Evolutionary conservation across 2,888 invertebrate genomes (phyloP).

Genomic region (Hyppa rectilinea): DNA sequence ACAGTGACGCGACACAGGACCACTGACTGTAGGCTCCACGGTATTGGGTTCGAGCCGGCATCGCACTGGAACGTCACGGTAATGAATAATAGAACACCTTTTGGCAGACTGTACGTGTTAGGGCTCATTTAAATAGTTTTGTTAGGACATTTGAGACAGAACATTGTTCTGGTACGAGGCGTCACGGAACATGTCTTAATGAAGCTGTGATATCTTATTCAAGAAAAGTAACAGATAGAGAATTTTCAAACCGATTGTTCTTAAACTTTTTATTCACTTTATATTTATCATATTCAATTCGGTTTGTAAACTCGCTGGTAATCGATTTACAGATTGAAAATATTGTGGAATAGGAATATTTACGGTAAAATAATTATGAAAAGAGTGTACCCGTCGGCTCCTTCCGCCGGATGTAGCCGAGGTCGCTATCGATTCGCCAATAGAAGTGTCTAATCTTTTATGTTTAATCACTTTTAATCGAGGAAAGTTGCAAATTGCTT

Average conservation of each 20-base stretch:
- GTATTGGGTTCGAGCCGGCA: constrained; percentile 15
- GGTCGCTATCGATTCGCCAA: constrained; percentile 28
- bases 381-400: constrained; percentile 23
- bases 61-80: not conserved
- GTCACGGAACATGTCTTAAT: no score
- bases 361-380: constrained; percentile 46
- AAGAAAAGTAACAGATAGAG: not conserved
- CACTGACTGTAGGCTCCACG: not conserved
- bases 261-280: not conserved
- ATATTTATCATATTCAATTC: constrained; percentile 4
- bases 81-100: constrained; percentile 27
- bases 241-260: not conserved
- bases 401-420: constrained; percentile 48
- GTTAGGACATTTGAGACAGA: not conserved
- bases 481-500: not conserved
- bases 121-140: constrained; percentile 23
- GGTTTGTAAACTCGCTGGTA: not conserved
- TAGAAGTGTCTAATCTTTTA: constrained; percentile 8
- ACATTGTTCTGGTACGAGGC: no score
- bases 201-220: not conserved
- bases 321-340: constrained; percentile 21
- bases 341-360: constrained; percentile 20
- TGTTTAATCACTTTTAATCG: constrained; percentile 15
- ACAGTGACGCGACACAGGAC: not conserved
- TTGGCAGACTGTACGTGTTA: not conserved